A percentile compares a stretch with the other conserved stretches of the same genome.
phyloP scores from a whole-genome alignment of 2,113 vertebrate species.

The Pomatorhinus ruficollis region DNA sequence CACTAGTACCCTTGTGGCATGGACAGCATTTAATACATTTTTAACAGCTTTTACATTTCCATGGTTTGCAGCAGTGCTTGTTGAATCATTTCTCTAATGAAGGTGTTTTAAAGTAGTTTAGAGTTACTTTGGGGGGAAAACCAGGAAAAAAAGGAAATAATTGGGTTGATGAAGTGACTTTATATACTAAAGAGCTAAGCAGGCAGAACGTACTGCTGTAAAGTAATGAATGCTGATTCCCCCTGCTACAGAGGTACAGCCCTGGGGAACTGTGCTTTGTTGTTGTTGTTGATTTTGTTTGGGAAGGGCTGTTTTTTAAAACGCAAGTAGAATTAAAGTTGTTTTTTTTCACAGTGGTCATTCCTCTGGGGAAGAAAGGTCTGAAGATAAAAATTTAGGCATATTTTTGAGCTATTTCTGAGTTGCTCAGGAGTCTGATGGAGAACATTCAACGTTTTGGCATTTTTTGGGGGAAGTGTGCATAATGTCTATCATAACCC shows the following conservation, averaged over 20 bases:
- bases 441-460: background rate
- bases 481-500: background rate
- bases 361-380: background rate
- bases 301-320: background rate
- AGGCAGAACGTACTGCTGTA: background rate
- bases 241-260: background rate
- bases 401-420: background rate
- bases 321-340: background rate
- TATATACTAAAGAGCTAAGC: conserved; percentile 41
- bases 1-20: conserved; percentile 59
- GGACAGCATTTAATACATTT: conserved; percentile 65
- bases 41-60: conserved; percentile 50
- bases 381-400: background rate
- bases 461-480: background rate
- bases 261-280: background rate
- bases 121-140: conserved; percentile 21
- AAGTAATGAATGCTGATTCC: background rate
- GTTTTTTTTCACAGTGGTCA: background rate
- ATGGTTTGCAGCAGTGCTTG: conserved; percentile 23
- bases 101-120: conserved; percentile 47
- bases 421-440: background rate
- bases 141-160: background rate
- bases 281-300: background rate
- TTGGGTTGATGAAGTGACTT: conserved; percentile 43
- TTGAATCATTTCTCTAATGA: conserved; percentile 55